Base-by-base conservation (phyloP, 2,797 vertebrate species). In the Catamblyrhynchus diadema region DNA sequence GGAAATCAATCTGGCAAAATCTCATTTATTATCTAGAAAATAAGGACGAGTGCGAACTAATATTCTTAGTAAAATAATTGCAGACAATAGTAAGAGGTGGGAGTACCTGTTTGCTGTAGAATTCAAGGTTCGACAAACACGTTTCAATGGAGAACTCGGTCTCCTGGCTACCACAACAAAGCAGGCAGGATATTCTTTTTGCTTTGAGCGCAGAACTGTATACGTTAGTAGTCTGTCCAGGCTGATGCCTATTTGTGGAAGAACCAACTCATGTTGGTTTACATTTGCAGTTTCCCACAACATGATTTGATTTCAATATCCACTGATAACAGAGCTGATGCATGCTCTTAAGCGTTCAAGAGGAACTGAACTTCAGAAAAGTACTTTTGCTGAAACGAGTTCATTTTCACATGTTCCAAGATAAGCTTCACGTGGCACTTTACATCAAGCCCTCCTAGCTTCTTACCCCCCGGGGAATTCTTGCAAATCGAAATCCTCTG, bases 81-180 rank as follows among this genome's bases (percentile, higher is more conserved):
- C 1, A 2, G 57, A 56, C 70, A 81, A 28, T 56, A 79, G 24
- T n/a, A 73, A 75, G 71, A 92, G 62, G 60, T 86, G 64, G 60
- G 48, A 75, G 62, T 88, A 95, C 70, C 77, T 93, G 66, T 67
- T 86, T 90, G 75, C 72, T 65, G 16, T 23, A 84, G 65, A 87
- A 78, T 78, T 83, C 81, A 92, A 75, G 57, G 82, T 70, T 83
- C 0, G 1, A 72, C 80, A 89, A 86, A 60, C 73, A 75, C 33
- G 0, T 88, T 91, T 95, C 59, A 72, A 41, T 69, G 78, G 78
- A 85, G 78, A 92, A 54, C 32, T 82, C 7, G 2, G 81, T 87
- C 81, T 96, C 81, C 84, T 60, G 69, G 69, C 92, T 96, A 81
- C 84, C 79, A 75, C 66, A 94, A 81, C 87, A 93, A 90, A 94